Base-by-base conservation (phyloP, 2,113 vertebrate genomes). In the Anguilla japonica region DNA sequence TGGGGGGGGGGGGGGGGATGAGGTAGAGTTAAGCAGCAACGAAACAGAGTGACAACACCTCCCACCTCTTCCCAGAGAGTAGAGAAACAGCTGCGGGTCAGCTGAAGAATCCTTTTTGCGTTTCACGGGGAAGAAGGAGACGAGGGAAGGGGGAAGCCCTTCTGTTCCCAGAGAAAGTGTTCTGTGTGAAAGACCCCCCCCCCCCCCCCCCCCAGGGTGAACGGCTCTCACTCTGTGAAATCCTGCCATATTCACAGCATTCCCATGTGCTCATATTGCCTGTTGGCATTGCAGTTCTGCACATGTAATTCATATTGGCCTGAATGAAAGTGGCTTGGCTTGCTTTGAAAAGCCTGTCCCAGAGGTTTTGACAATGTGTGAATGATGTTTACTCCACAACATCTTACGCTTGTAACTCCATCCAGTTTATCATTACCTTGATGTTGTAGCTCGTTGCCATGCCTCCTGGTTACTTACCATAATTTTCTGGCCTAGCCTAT, bases 1-100 rank as follows among this genome's bases (percentile, higher is more conserved):
- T 46, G 43, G 43, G 4, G 43, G 43, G 43, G 50, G 50, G 0
- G 81, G 29, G 53, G 41, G 57, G 82, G 84, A 53, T 71, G 81
- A 67, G 82, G 53, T 43, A 71, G 88, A 91, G 85, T 20, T 34
- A 53, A 85, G 89, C 5, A 34, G 78, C 87, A 84, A 71, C 83
- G 43, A 71, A 41, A 50, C 78, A 60, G 15, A 79, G 88, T 83
- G 85, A 63, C 78, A 85, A 67, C 34, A 56, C 26, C 34, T 79
- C 87, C 15, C 29, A 90, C 85, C 2, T 43, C 86, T 84, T 83
- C 71, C 43, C 56, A 60, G 84, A 89, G 90, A 86, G 88, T 89
- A 88, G 86, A 87, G 87, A 89, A 89, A 83, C 93, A 94, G 90
- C 91, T 94, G 93, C 88, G 63, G 84, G 81, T 91, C 84, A 88